Percentiles rank a stretch among this genome's conserved stretches.
Evolutionary conservation across 2,797 vertebrate genomes (phyloP).

Genomic region (Sebastes vulpes): DNA sequence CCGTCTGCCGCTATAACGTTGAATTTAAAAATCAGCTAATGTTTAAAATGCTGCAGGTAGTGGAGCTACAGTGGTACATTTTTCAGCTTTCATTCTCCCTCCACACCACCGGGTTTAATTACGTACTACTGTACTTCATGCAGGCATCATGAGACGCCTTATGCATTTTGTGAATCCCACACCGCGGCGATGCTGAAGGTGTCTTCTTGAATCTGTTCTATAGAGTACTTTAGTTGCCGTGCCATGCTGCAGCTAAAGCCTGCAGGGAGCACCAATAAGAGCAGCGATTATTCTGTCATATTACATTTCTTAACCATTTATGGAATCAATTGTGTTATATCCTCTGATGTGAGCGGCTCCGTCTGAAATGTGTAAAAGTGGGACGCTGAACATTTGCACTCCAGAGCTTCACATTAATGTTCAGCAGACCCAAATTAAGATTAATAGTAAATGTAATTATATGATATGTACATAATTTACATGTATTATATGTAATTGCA

Average conservation of each 20-base stretch:
- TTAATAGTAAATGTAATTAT: not conserved
- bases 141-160: not conserved
- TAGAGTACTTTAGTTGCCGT: not conserved
- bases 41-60: not conserved
- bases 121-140: not conserved
- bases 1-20: not conserved
- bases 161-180: not conserved
- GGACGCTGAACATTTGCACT: not conserved
- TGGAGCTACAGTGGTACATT: not conserved
- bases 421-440: not conserved
- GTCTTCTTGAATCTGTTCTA: not conserved
- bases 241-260: slow-evolving; percentile 10
- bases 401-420: not conserved
- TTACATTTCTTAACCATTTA: slow-evolving; percentile 20
- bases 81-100: not conserved
- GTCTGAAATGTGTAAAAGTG: not conserved
- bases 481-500: not conserved
- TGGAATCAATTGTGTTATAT: not conserved
- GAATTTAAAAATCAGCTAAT: not conserved
- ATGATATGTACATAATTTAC: not conserved
- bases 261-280: slow-evolving; percentile 11
- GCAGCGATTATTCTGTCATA: slow-evolving; percentile 22
- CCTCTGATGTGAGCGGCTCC: not conserved
- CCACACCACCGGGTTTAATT: not conserved
- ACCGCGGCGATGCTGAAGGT: slow-evolving; percentile 5